Base-by-base conservation (phyloP, 2,888 invertebrate species). In the Blomia tropicalis region DNA sequence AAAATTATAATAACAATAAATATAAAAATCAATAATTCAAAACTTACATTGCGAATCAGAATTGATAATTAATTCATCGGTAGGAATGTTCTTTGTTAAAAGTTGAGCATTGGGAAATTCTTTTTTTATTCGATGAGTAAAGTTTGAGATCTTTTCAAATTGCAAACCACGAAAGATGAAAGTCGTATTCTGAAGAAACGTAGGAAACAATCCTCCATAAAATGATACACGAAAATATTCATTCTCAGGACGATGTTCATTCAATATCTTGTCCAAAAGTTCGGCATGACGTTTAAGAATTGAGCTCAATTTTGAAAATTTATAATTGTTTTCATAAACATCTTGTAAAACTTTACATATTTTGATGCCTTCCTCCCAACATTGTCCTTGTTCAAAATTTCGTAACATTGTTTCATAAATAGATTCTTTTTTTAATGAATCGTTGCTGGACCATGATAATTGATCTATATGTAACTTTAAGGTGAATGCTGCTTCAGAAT, bases 181-280 rank as follows among this genome's bases (percentile, higher is more conserved):
- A 71, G 87, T 84, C 72, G 90, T 91, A 72, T 91, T 93, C 89
- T 91, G 80, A 51, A 93, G 87, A 76, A 93, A 93, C n/a, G 88
- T 77, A 2, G 93, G 93, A 72, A 92, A 87, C 43, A 87, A 87
- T 70, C 86, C 81, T 22, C 93, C 95, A 71, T 89, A 93, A 75
- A 91, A 95, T 7, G 91, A 92, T 59, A 95, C 93, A 58, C 91
- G 78, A 73, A 92, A 95, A 73, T 93, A 95, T 74, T 92, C 90
- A 0, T 91, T 91, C 71, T 92, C 91, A 0, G 88, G 89, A 65
- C 93, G 78, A 27, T 47, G 51, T 27, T 47, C 7, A 22, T 22
- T 56, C 71, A 93, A 75, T 69, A 93, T 90, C 66, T 91, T 87
- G 74, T 90, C 88, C 69, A 89, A 83, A 75, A 93, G 92, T 64